Evolutionary conservation across 1,140 invertebrate species (phyloP).

Genomic region (Sinonovacula constricta): DNA sequence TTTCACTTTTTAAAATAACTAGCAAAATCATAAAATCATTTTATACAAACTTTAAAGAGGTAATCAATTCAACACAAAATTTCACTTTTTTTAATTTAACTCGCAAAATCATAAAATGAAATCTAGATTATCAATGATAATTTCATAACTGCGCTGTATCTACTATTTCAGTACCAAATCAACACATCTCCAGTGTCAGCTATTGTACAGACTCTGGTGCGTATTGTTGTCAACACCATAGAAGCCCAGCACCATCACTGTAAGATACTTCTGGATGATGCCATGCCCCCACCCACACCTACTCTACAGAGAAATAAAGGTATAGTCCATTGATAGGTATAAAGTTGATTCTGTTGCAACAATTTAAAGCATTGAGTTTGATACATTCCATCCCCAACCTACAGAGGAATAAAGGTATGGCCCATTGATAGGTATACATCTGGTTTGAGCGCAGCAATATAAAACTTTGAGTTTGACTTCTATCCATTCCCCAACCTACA

Average conservation of each 20-base stretch:
- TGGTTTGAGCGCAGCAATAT: too few species aligned
- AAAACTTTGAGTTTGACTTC: too few species aligned
- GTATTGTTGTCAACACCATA: slow-evolving; percentile 95
- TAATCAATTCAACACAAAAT: too few species aligned
- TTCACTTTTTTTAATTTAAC: too few species aligned
- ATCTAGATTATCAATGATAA: too few species aligned
- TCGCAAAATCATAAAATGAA: too few species aligned
- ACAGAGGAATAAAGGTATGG: background rate
- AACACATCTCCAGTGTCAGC: slow-evolving; percentile 88
- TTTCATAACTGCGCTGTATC: too few species aligned
- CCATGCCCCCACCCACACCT: slow-evolving; percentile 67
- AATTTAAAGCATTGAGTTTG: background rate
- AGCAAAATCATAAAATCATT: too few species aligned
- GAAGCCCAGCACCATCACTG: slow-evolving; percentile 90
- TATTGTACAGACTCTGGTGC: slow-evolving; percentile 89
- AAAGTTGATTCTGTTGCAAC: background rate
- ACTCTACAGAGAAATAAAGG: slow-evolving; percentile 75
- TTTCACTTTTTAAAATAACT: too few species aligned
- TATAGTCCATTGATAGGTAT: slow-evolving; percentile 61
- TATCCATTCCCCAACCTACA: too few species aligned
- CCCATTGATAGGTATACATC: slow-evolving; percentile 1
- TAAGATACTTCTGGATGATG: slow-evolving; percentile 72
- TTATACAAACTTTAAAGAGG: too few species aligned
- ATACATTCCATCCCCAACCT: background rate
- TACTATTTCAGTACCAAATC: slow-evolving; percentile 96